phyloP scores from a whole-genome alignment of 2,113 vertebrate species.

The Alethe castanea region DNA sequence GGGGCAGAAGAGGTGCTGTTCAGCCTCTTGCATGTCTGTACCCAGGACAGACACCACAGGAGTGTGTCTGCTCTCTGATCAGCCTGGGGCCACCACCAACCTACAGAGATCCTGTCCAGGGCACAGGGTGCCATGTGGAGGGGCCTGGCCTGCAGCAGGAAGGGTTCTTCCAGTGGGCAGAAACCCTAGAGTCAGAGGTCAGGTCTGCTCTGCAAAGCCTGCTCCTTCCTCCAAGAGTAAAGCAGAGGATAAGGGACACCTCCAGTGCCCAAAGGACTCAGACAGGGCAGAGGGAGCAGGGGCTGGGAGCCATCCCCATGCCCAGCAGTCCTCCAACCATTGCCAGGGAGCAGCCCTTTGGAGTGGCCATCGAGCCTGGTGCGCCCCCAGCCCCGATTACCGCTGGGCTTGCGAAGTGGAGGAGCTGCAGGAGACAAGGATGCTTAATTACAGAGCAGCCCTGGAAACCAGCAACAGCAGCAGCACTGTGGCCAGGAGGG shows the following conservation, averaged over 20 bases:
- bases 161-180: neutral
- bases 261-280: neutral
- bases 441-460: conserved; percentile 62
- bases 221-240: neutral
- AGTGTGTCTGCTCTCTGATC: neutral
- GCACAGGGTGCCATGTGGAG: neutral
- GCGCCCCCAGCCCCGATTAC: neutral
- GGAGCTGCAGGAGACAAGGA: conserved; percentile 32
- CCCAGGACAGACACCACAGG: rapidly evolving
- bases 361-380: rapidly evolving
- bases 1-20: neutral
- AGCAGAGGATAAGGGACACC: neutral
- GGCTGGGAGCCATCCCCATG: neutral
- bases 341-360: rapidly evolving
- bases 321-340: neutral
- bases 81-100: neutral
- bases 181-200: neutral
- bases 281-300: neutral
- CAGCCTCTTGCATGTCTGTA: neutral
- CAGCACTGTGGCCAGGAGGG: conserved; percentile 58
- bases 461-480: conserved; percentile 55
- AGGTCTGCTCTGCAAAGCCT: neutral
- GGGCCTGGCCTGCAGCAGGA: neutral
- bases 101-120: neutral
- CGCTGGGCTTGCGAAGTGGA: neutral